Conservation (phyloP, 2,888 invertebrate species). For the Empis stercorea region DNA sequence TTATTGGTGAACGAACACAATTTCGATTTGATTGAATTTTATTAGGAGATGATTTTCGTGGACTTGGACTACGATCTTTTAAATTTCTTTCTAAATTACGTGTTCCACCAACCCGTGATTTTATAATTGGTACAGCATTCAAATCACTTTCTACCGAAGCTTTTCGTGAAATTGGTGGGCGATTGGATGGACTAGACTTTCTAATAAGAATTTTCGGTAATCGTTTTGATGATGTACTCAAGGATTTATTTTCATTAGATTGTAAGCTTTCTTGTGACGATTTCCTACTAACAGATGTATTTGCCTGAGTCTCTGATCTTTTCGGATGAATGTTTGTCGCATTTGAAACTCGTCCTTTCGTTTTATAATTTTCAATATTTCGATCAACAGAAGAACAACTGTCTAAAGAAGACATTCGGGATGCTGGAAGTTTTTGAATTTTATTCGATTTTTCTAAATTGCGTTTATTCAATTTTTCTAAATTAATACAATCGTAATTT, state of each 20-base stretch:
- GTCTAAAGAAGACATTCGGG: conserved; percentile 11
- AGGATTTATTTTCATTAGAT: conserved; percentile 1
- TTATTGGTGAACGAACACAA: background rate
- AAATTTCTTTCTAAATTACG: background rate
- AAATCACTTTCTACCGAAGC: background rate
- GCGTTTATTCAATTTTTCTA: too few relatives aligned
- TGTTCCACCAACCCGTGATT: background rate
- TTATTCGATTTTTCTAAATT: background rate
- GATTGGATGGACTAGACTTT: background rate
- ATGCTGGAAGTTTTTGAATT: conserved; percentile 3
- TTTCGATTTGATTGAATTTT: too few relatives aligned
- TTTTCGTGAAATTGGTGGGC: background rate
- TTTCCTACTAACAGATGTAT: conserved; percentile 4
- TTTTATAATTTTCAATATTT: background rate
- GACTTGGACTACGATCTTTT: background rate
- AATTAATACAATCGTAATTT: too few relatives aligned
- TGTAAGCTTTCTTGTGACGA: conserved; percentile 8
- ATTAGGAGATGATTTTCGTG: too few relatives aligned
- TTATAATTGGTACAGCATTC: background rate
- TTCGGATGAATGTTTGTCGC: background rate
- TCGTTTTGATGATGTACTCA: background rate
- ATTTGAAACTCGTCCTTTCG: background rate
- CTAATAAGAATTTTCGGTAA: background rate
- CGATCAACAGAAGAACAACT: conserved; percentile 9
- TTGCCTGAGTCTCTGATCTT: background rate